Conservation (phyloP, 1,140 invertebrate species). For the Oryctes rhinoceros region DNA sequence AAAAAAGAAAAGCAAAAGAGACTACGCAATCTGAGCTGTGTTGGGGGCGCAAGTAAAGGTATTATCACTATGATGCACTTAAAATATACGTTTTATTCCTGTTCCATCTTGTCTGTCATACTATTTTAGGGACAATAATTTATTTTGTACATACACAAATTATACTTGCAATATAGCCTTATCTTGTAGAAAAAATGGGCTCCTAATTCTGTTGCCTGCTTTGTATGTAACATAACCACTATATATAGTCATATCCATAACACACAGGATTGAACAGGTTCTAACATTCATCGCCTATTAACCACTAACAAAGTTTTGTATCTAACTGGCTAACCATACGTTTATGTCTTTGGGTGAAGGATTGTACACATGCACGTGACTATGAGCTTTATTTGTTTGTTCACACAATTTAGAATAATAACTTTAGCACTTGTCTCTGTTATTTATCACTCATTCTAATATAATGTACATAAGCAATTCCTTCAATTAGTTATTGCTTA, state of each 20-base stretch:
- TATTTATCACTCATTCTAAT: background rate
- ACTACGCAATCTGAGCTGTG: conserved; percentile 74
- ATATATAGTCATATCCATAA: conserved; percentile 26
- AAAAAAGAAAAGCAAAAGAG: conserved; percentile 69
- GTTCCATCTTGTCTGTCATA: conserved; percentile 43
- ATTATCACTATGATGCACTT: conserved; percentile 56
- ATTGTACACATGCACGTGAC: conserved; percentile 23
- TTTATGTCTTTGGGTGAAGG: conserved; percentile 27
- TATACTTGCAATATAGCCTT: background rate
- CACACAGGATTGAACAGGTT: conserved; percentile 40
- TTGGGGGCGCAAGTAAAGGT: conserved; percentile 75
- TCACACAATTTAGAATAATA: background rate
- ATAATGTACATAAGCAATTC: background rate
- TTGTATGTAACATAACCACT: conserved; percentile 24
- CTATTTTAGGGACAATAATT: background rate
- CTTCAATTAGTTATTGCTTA: too few relatives aligned
- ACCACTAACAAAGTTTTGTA: conserved; percentile 19
- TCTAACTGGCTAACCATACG: conserved; percentile 13
- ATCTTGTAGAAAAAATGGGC: conserved; percentile 25
- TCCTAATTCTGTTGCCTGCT: background rate
- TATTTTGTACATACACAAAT: background rate
- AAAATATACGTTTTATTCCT: conserved; percentile 31
- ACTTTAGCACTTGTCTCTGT: background rate
- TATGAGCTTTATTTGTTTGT: conserved; percentile 14
- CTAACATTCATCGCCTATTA: conserved; percentile 29